Base-by-base conservation (phyloP, 2,113 vertebrate genomes). In the Melospiza georgiana region DNA sequence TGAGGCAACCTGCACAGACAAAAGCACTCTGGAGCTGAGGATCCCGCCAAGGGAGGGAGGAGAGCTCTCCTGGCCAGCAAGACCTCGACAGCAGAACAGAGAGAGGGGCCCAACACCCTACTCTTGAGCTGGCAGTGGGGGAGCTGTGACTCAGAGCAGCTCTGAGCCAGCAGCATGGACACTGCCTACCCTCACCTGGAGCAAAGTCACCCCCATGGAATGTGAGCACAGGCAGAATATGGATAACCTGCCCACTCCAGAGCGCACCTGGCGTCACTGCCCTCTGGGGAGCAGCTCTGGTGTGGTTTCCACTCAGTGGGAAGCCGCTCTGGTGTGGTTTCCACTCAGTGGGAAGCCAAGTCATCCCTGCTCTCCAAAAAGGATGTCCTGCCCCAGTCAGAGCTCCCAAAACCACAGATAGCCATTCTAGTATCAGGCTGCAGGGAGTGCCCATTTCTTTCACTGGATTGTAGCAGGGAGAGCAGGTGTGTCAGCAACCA, bases 161-260 rank as follows among this genome's bases (percentile, higher is more conserved):
- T 51, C 43, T 73, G 67, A 58, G 15, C 51, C 68, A 33, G 44
- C 68, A 44, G 43, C 44, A 35, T 2, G 6, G 21, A 33, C 37
- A 51, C 2, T 23, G 31, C 15, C 31, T 5, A 44, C 10, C 31
- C 43, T 37, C 22, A 51, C 18, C 35, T 5, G 31, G 22, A 80
- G 30, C 15, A 10, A 27, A 58, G 15, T 6, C 18, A 33, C 4
- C 27, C 20, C 12, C 27, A 37, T 1, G 12, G 33, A 67, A 19
- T 3, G 3, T 14, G 52, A 59, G 37, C 0, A 0, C 4, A 2
- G 1, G 12, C 33, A 66, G 44, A 33, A 15, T 4, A 43, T 2
- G 5, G 37, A 52, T 24, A 51, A 15, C 10, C 31, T 6, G 33
- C 22, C 3, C 18, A 10, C 18, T 30, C 12, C 52, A 74, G 52